A percentile compares a stretch with the other conserved stretches of the same genome.
phyloP scores from a whole-genome alignment of 2,888 invertebrate genomes.

The Oxyscelio sp. region DNA sequence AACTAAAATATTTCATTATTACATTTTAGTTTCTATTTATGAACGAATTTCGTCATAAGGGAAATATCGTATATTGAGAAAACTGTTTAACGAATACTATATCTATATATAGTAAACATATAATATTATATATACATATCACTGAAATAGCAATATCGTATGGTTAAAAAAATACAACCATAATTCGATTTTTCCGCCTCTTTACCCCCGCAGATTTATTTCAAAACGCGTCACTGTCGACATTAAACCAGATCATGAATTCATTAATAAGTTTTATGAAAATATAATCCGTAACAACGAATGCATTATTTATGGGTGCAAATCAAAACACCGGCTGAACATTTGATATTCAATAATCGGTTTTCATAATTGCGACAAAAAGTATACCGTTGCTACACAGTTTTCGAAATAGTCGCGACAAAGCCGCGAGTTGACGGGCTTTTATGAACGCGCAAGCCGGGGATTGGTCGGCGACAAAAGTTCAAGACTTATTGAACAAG shows the following conservation, averaged over 20 bases:
- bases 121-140: no score
- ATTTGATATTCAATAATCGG: conserved; percentile 35
- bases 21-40: no score
- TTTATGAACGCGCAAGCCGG: conserved; percentile 14
- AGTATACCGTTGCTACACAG: neutral
- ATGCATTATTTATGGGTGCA: conserved; percentile 7
- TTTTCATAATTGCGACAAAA: conserved; percentile 30
- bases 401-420: conserved; percentile 10
- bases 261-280: neutral
- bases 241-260: neutral
- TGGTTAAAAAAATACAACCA: no score
- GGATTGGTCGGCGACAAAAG: conserved; percentile 39
- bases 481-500: conserved; percentile 62
- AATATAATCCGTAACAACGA: neutral
- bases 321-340: conserved; percentile 8
- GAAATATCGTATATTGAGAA: no score
- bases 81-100: no score
- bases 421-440: conserved; percentile 15
- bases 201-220: no score
- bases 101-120: no score
- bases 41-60: no score
- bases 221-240: no score
- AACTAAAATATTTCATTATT: no score
- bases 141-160: no score
- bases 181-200: no score